A percentile compares a stretch with the other conserved stretches of the same genome.
These are phyloP conservation scores for Dryas iulia DNA, from an alignment of 1,140 invertebrate genomes.

Conservation along the genomic window DNA sequence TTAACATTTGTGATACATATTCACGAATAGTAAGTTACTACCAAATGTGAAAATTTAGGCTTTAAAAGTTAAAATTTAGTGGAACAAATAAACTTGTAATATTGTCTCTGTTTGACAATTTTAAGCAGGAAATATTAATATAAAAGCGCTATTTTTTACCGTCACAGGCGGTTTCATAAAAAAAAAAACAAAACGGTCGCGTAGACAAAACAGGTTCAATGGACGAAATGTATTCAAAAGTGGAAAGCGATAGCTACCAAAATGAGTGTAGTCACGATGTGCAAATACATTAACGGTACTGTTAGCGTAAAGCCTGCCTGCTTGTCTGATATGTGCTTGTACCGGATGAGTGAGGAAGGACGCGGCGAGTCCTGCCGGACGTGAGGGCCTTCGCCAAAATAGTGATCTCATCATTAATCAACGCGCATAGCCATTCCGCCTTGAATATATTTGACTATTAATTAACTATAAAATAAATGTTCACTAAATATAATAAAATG, in stretches of 20 bases:
- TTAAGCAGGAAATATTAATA: too few species aligned
- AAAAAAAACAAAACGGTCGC: not conserved
- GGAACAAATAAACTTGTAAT: not conserved
- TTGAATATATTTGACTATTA: constrained; percentile 27
- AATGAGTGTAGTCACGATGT: constrained; percentile 52
- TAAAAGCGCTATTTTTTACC: not conserved
- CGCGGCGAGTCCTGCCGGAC: constrained; percentile 55
- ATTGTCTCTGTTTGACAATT: too few species aligned
- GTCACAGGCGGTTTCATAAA: not conserved
- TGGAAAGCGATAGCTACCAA: constrained; percentile 44
- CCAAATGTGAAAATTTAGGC: not conserved
- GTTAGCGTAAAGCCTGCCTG: constrained; percentile 26
- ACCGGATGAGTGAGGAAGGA: constrained; percentile 67
- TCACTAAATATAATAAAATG: too few species aligned
- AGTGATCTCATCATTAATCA: constrained; percentile 58
- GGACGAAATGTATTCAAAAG: constrained; percentile 43
- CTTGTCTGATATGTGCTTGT: constrained; percentile 45
- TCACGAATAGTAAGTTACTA: too few species aligned
- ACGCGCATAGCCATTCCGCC: constrained; percentile 49
- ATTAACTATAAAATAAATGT: too few species aligned
- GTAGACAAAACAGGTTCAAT: constrained; percentile 42
- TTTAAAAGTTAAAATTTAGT: not conserved
- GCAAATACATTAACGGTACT: constrained; percentile 63
- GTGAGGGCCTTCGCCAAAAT: constrained; percentile 57
- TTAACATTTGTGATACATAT: too few species aligned